These are phyloP conservation scores for Ectropis crepuscularia DNA, from an alignment of 2,888 invertebrate genomes.

Conservation along the genomic window DNA sequence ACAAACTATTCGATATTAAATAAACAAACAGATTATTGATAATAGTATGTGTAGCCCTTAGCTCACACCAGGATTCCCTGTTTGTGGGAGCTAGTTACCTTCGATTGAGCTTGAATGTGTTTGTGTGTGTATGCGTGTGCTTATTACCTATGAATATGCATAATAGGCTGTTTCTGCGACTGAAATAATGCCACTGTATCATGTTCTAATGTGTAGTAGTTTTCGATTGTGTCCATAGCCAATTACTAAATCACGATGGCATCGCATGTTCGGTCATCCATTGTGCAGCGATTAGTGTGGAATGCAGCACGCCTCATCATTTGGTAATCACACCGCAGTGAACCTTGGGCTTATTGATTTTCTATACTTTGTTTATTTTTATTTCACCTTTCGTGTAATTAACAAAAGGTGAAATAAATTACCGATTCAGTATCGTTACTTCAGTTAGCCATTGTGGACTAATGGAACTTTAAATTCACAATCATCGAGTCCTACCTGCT, in stretches of 20 bases:
- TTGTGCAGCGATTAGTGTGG: constrained; percentile 19
- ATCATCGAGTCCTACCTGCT: too few relatives aligned
- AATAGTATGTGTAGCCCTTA: too few relatives aligned
- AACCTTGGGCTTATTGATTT: constrained; percentile 38
- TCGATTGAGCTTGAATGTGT: too few relatives aligned
- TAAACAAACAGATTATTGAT: too few relatives aligned
- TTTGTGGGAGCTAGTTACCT: too few relatives aligned
- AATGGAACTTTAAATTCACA: too few relatives aligned
- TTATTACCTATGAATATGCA: background rate
- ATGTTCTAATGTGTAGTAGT: constrained; percentile 3
- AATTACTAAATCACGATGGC: constrained; percentile 36
- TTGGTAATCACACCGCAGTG: constrained; percentile 23
- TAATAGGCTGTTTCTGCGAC: constrained; percentile 10
- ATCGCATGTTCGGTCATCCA: constrained; percentile 31
- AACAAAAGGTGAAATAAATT: too few relatives aligned
- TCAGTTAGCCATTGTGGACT: background rate
- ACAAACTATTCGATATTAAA: too few relatives aligned
- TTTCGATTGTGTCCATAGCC: constrained; percentile 35
- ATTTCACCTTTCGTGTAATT: background rate
- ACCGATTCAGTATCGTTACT: background rate
- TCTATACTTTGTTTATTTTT: constrained; percentile 24
- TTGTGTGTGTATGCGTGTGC: too few relatives aligned
- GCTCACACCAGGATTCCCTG: too few relatives aligned
- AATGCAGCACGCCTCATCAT: constrained; percentile 33
- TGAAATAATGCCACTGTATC: constrained; percentile 2